phyloP scores from a whole-genome alignment of 2,113 vertebrate species.

The Chloropsis cyanopogon region DNA sequence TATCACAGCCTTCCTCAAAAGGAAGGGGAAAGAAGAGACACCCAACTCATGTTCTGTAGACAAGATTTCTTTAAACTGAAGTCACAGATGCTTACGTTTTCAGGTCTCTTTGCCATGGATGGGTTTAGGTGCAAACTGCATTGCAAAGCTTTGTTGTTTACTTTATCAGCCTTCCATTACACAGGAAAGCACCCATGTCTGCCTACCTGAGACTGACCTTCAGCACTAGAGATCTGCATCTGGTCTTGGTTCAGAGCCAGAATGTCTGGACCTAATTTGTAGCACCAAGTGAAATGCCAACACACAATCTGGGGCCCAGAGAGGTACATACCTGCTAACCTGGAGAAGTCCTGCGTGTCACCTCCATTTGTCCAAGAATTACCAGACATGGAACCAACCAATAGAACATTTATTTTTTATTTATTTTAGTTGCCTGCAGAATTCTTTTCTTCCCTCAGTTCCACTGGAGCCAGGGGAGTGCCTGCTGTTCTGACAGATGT shows the following conservation, averaged over 20 bases:
- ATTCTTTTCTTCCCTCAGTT: not conserved
- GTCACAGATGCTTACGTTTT: not conserved
- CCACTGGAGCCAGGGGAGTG: not conserved
- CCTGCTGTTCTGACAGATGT: not conserved
- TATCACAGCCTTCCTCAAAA: not conserved
- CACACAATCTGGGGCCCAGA: no score
- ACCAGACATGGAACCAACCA: not conserved
- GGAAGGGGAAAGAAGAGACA: not conserved
- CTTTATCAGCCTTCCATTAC: not conserved
- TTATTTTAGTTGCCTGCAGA: not conserved
- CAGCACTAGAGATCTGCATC: rapidly evolving
- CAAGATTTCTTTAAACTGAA: not conserved
- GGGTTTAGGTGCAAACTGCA: not conserved
- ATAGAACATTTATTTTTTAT: not conserved
- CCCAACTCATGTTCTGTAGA: not conserved
- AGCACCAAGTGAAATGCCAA: not conserved
- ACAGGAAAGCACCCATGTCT: not conserved
- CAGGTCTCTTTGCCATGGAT: not conserved
- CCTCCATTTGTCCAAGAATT: not conserved
- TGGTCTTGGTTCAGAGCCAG: not conserved
- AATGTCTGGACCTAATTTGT: not conserved
- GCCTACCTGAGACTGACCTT: not conserved
- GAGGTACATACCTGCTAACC: not conserved
- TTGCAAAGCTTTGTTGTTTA: not conserved
- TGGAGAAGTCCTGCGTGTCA: not conserved